Conservation (phyloP, 2,797 vertebrate species). For the Acropternis orthonyx region DNA sequence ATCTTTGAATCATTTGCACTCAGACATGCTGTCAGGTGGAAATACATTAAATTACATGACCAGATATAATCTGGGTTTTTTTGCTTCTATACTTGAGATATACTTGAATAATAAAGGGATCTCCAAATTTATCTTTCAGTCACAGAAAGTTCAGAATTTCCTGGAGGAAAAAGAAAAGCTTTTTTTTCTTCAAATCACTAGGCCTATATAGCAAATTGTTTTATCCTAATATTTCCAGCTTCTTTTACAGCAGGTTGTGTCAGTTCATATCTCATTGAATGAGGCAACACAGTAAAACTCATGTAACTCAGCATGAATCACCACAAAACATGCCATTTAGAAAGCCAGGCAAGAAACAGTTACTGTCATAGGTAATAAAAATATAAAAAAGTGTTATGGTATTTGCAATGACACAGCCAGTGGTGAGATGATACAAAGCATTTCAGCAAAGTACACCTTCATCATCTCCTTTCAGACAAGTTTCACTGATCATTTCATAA, state of each 20-base stretch:
- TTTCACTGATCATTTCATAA: neutral
- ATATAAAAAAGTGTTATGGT: neutral
- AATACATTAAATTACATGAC: neutral
- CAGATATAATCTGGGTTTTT: accelerated
- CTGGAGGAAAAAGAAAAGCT: neutral
- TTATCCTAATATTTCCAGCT: neutral
- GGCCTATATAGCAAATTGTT: neutral
- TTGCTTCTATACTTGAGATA: neutral
- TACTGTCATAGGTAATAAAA: slow-evolving; percentile 2
- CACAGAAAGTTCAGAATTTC: neutral
- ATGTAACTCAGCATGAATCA: neutral
- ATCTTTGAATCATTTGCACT: neutral
- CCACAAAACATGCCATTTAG: neutral
- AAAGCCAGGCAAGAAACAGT: neutral
- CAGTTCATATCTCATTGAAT: neutral
- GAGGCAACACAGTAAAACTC: neutral
- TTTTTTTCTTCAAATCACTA: neutral
- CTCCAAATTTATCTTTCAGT: neutral
- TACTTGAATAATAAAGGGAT: neutral
- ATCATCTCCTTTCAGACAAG: neutral
- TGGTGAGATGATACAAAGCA: neutral
- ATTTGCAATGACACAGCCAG: neutral
- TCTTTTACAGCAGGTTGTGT: neutral
- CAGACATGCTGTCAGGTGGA: neutral
- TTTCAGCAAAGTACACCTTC: slow-evolving; percentile 1